Evolutionary conservation across 2,888 invertebrate species (phyloP).

Genomic region (Deroplatys truncata): DNA sequence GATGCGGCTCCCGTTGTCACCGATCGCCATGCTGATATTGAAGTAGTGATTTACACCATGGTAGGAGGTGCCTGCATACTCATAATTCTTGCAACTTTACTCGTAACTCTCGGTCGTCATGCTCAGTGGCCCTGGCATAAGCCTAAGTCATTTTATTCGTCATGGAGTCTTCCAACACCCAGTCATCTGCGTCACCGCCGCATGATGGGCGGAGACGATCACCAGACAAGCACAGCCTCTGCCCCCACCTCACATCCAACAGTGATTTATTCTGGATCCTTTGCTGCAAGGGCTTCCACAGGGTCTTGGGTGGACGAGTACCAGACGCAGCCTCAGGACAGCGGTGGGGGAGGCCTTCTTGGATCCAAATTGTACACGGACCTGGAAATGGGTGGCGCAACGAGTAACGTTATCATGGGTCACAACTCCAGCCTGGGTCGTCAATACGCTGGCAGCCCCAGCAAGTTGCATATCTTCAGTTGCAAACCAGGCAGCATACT

Average conservation of each 20-base stretch:
- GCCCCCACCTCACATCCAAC: conserved; percentile 34
- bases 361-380: conserved; percentile 17
- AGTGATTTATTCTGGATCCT: conserved; percentile 39
- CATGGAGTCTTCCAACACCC: conserved; percentile 10
- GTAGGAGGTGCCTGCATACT: conserved; percentile 28
- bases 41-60: background rate
- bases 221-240: background rate
- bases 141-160: conserved; percentile 23
- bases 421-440: conserved; percentile 6
- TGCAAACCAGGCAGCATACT: conserved; percentile 37
- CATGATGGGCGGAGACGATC: conserved; percentile 4
- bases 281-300: conserved; percentile 29
- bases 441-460: conserved; percentile 34
- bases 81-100: conserved; percentile 36
- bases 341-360: conserved; percentile 15
- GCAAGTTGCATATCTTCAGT: conserved; percentile 36
- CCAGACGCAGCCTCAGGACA: conserved; percentile 17
- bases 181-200: conserved; percentile 7
- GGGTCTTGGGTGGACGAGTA: conserved; percentile 34
- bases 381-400: conserved; percentile 21
- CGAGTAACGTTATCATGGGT: conserved; percentile 28
- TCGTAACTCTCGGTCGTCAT: conserved; percentile 34
- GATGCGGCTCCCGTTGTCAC: background rate
- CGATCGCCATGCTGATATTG: background rate
- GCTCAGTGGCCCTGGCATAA: conserved; percentile 30